Evolutionary conservation across 2,113 vertebrate genomes (phyloP).

Genomic region (Channa argus): DNA sequence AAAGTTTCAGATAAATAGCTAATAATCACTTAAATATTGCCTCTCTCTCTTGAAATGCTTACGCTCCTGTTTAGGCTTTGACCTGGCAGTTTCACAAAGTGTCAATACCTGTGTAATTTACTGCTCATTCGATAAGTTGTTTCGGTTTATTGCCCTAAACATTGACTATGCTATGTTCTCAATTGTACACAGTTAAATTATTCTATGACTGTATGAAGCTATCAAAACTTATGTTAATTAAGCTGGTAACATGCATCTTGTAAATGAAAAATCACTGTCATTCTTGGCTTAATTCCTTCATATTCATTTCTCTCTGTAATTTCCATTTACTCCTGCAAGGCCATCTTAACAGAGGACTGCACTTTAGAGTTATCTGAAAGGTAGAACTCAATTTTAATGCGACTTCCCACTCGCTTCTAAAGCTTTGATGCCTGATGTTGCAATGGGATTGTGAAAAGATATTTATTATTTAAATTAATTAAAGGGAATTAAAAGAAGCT

Average conservation of each 20-base stretch:
- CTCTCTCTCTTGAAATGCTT: background rate
- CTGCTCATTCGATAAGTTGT: background rate
- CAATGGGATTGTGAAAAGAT: background rate
- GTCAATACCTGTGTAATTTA: too few relatives aligned
- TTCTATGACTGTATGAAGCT: background rate
- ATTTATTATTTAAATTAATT: conserved; percentile 27
- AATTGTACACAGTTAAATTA: background rate
- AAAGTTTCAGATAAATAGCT: conserved; percentile 27
- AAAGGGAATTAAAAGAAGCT: conserved; percentile 19
- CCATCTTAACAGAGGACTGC: conserved; percentile 1
- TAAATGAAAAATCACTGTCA: too few relatives aligned
- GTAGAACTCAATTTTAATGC: background rate
- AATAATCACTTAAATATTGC: conserved; percentile 35
- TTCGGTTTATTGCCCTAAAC: background rate
- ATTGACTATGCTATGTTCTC: background rate
- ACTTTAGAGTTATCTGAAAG: conserved; percentile 8
- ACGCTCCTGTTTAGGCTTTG: background rate
- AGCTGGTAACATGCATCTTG: too few relatives aligned
- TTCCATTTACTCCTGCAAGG: background rate
- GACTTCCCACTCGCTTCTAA: conserved; percentile 3
- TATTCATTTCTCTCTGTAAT: background rate
- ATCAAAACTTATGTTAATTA: too few relatives aligned
- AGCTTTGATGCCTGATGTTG: background rate
- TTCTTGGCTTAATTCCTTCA: too few relatives aligned
- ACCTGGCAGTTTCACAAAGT: background rate